Conservation (phyloP, 2,797 vertebrate genomes). For the Nannoperca obscura region DNA sequence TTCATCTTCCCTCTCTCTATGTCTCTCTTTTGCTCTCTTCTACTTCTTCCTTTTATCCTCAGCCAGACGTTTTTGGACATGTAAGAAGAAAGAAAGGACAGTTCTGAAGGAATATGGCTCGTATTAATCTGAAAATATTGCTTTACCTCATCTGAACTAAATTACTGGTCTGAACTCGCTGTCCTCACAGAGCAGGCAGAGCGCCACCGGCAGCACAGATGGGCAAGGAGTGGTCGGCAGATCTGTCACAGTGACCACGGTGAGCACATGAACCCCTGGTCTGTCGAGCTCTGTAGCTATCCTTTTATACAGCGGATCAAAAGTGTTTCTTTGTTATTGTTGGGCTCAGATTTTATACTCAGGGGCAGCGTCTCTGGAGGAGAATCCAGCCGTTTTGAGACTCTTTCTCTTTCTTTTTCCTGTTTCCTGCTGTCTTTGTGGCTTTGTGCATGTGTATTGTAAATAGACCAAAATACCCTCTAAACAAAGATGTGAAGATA, state of each 20-base stretch:
- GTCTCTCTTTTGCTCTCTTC: slow-evolving; percentile 58
- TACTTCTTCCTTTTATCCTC: slow-evolving; percentile 78
- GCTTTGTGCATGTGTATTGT: slow-evolving; percentile 33
- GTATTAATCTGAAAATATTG: slow-evolving; percentile 88
- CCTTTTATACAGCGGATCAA: slow-evolving; percentile 75
- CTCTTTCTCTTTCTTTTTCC: slow-evolving; percentile 55
- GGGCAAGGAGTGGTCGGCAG: slow-evolving; percentile 78
- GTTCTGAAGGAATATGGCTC: slow-evolving; percentile 86
- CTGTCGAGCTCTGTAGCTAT: slow-evolving; percentile 62
- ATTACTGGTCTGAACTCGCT: slow-evolving; percentile 86
- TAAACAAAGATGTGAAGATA: slow-evolving; percentile 33
- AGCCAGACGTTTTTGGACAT: slow-evolving; percentile 85
- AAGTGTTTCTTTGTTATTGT: slow-evolving; percentile 77
- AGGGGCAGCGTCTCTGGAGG: slow-evolving; percentile 61
- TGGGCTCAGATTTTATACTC: slow-evolving; percentile 67
- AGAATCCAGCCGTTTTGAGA: slow-evolving; percentile 54
- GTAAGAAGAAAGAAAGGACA: slow-evolving; percentile 83
- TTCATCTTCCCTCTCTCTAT: slow-evolving; percentile 58
- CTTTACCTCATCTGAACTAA: slow-evolving; percentile 88
- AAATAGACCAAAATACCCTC: slow-evolving; percentile 14
- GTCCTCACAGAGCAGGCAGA: slow-evolving; percentile 81
- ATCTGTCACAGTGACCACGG: slow-evolving; percentile 80
- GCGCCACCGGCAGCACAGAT: slow-evolving; percentile 82
- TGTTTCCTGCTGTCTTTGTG: slow-evolving; percentile 52
- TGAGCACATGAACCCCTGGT: slow-evolving; percentile 71